Conservation (phyloP, 2,797 vertebrate species). For the Bradypodion ventrale region DNA sequence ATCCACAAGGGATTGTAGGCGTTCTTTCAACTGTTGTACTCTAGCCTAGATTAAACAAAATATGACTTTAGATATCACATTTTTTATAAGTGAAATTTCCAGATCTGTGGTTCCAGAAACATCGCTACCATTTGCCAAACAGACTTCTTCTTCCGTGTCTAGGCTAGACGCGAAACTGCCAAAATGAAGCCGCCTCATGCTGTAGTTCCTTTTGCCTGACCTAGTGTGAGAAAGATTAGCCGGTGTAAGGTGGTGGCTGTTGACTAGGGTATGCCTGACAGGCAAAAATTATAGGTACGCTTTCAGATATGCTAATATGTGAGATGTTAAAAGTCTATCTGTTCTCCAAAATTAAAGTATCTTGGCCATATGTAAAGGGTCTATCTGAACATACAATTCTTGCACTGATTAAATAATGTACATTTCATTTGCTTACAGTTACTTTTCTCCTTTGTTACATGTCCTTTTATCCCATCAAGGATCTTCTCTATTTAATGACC, state of each 20-base stretch:
- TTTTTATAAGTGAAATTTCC: not conserved
- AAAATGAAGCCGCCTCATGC: too few species aligned
- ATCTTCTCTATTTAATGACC: not conserved
- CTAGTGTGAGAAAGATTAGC: too few species aligned
- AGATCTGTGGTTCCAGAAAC: not conserved
- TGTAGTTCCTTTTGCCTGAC: too few species aligned
- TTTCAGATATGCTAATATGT: not conserved
- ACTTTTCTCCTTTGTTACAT: not conserved
- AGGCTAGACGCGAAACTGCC: too few species aligned
- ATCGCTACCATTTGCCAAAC: not conserved
- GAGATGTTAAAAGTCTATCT: not conserved
- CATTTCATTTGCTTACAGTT: not conserved
- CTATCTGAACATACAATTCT: not conserved
- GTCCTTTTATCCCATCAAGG: not conserved
- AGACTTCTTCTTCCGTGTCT: too few species aligned
- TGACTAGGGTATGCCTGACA: too few species aligned
- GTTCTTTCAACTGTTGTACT: constrained; percentile 71
- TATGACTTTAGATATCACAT: not conserved
- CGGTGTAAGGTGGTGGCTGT: too few species aligned
- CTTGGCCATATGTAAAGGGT: not conserved
- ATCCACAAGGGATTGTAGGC: constrained; percentile 64
- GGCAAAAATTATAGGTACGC: not conserved
- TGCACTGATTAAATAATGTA: not conserved
- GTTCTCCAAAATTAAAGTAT: not conserved
- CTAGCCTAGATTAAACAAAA: constrained; percentile 55